These are phyloP conservation scores for Colletes collaris DNA, from an alignment of 2,888 invertebrate genomes.

Conservation along the genomic window DNA sequence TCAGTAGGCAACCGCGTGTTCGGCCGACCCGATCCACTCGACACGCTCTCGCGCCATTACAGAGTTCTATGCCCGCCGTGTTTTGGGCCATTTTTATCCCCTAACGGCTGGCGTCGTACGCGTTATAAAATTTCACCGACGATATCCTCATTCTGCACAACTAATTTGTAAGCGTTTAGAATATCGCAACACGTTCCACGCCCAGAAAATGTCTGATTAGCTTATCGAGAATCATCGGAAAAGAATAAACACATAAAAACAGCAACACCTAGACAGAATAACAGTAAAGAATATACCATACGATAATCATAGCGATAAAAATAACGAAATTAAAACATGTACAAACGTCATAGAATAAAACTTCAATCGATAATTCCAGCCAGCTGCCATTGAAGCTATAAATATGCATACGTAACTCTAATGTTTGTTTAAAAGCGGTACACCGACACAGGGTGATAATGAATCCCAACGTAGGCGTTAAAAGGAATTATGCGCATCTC, in stretches of 20 bases:
- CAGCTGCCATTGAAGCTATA: neutral
- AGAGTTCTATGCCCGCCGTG: constrained; percentile 51
- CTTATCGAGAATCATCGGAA: too few relatives aligned
- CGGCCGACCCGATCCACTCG: constrained; percentile 65
- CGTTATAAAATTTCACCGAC: constrained; percentile 9
- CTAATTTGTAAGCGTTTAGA: neutral
- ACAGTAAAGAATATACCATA: too few relatives aligned
- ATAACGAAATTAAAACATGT: neutral
- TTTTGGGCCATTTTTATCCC: constrained; percentile 44
- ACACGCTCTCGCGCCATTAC: constrained; percentile 46
- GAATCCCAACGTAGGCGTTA: neutral
- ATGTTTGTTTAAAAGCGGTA: neutral
- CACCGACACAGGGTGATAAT: neutral
- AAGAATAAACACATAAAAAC: too few relatives aligned
- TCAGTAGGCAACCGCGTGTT: constrained; percentile 81
- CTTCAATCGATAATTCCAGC: too few relatives aligned
- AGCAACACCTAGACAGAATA: too few relatives aligned
- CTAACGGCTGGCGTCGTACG: neutral
- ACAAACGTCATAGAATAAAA: too few relatives aligned
- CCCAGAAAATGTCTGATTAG: neutral
- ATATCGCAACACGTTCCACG: neutral
- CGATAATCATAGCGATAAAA: too few relatives aligned
- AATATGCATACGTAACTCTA: neutral
- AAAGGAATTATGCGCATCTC: constrained; percentile 10
- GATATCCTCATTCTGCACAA: neutral